Evolutionary conservation across 2,797 vertebrate genomes (phyloP).

Genomic region (Lemur catta): DNA sequence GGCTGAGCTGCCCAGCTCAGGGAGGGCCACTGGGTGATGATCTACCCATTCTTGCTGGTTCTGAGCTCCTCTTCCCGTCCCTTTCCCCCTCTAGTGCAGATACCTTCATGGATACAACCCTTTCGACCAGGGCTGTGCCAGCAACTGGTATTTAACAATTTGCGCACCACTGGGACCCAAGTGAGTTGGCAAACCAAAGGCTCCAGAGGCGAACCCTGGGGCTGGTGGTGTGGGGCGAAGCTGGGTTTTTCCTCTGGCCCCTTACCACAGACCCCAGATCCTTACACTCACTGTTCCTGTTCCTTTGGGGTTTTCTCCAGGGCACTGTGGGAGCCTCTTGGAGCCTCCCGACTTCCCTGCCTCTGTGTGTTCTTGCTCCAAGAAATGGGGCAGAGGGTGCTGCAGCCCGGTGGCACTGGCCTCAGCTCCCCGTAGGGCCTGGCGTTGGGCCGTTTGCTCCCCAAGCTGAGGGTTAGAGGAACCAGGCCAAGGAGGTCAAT

Average conservation of each 20-base stretch:
- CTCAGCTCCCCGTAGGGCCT: background rate
- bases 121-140: constrained; percentile 24
- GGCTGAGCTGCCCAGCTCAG: background rate
- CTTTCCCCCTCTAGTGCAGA: constrained; percentile 6
- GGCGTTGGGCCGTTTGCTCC: background rate
- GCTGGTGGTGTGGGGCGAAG: background rate
- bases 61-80: background rate
- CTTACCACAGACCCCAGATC: background rate
- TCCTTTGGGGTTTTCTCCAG: background rate
- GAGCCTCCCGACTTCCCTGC: background rate
- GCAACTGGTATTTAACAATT: constrained; percentile 70
- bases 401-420: background rate
- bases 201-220: background rate
- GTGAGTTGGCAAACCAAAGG: constrained; percentile 61
- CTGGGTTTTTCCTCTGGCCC: background rate
- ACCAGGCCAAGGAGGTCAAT: background rate
- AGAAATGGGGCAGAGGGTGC: background rate
- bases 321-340: background rate
- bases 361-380: background rate
- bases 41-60: background rate
- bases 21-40: too few relatives aligned
- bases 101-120: constrained; percentile 59
- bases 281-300: background rate
- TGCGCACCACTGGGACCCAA: constrained; percentile 68
- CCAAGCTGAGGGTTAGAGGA: background rate